Evolutionary conservation across 2,888 invertebrate species (phyloP), one percentile per base, ranked within the genome.

Genomic region (Drosophila melanocephala): DNA sequence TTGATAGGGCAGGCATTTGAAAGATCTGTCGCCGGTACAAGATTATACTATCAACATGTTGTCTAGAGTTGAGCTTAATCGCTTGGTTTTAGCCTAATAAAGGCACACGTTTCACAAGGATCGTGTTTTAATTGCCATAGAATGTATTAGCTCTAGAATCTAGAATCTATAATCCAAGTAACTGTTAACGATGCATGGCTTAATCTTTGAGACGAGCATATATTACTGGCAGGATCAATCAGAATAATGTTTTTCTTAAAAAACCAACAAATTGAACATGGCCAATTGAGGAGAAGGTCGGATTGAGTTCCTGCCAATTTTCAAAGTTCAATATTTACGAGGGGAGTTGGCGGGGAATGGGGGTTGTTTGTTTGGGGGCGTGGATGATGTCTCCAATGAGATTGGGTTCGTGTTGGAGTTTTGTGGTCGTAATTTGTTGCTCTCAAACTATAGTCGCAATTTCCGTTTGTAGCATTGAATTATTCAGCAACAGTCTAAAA

Each of bases 1-100:
- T 75, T 75, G 95, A 95, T 95, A 95, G 94, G 95, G 95, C 95
- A 95, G 95, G 95, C 94, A 95, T 94, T 95, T 95, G 94, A 95
- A 95, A 94, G 95, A 94, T 94, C 93, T 94, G 94, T 94, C 94
- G 94, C 94, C 94, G 94, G 94, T 93, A 92, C 94, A 84, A 92
- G 93, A 91, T 93, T 72, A 74, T 75, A 77, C 78, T 68, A 76
- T 66, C 67, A 42, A 68, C 72, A 73, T 61, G 62, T 65, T 73
- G 71, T 71, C 63, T 73, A 63, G 72, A 76, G 72, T 74, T 77
- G 72, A 77, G 72, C 72, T 62, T 77, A 53, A 75, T 63, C 72
- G 70, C 73, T 78, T 73, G 71, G 73, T 74, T 76, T 78, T 78
- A 61, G 57, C 64, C 69, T 69, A 69, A 72, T 72, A 72, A 76